Conservation (phyloP, 2,888 invertebrate genomes). For the Protodeltote pygarga region DNA sequence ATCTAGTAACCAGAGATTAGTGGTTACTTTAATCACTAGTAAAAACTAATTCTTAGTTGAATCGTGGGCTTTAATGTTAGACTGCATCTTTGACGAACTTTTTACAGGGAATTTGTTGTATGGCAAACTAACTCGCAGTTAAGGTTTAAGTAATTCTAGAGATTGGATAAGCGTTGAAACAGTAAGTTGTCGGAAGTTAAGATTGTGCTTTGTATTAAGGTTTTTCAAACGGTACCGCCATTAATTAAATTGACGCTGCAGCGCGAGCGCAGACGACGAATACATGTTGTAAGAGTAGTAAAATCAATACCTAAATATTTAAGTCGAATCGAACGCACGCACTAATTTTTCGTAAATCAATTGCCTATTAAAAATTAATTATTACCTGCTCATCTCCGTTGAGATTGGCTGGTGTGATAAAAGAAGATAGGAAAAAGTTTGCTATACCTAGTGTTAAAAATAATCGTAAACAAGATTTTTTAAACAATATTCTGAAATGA, state of each 20-base stretch:
- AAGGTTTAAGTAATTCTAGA: conserved; percentile 8
- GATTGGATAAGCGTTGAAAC: conserved; percentile 4
- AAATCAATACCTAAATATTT: too few species aligned
- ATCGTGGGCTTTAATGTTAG: conserved; percentile 52
- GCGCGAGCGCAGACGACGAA: too few species aligned
- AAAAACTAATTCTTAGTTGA: conserved; percentile 61
- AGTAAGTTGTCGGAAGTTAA: background rate
- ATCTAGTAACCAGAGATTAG: conserved; percentile 59
- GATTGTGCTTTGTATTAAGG: background rate
- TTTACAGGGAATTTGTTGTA: conserved; percentile 31
- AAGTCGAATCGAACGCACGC: too few species aligned
- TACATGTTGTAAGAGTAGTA: too few species aligned
- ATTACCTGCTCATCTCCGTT: too few species aligned
- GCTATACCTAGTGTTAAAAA: too few species aligned
- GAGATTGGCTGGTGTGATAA: too few species aligned
- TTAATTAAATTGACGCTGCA: background rate
- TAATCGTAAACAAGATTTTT: too few species aligned
- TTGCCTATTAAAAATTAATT: too few species aligned
- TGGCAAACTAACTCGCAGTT: conserved; percentile 7
- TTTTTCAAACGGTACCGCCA: background rate
- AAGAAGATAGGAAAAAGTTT: too few species aligned
- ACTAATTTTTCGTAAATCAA: too few species aligned
- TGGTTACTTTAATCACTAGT: conserved; percentile 67
- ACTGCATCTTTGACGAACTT: conserved; percentile 29
- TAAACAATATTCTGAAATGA: too few species aligned